These are phyloP conservation scores for Tenebrio molitor DNA, from an alignment of 1,140 invertebrate genomes.

Conservation along the genomic window DNA sequence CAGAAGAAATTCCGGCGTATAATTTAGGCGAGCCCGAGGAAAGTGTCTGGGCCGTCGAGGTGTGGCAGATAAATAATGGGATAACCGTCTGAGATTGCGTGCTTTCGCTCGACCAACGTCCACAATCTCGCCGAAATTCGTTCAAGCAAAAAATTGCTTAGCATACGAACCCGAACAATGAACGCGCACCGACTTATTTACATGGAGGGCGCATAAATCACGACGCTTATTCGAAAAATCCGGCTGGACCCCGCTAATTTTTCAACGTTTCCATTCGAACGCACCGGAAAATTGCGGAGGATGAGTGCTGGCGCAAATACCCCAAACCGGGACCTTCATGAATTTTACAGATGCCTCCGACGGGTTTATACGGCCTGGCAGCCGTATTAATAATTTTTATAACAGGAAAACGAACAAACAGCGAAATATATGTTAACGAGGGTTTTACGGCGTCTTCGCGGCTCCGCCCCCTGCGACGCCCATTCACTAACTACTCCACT, in stretches of 20 bases:
- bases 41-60: constrained; percentile 10
- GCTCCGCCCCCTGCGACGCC: too few species aligned
- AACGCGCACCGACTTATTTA: constrained; percentile 36
- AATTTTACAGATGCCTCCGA: too few species aligned
- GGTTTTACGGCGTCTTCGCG: too few species aligned
- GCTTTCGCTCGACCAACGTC: constrained; percentile 49
- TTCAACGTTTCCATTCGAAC: not conserved
- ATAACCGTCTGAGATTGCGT: constrained; percentile 49
- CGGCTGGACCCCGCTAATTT: constrained; percentile 2
- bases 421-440: too few species aligned
- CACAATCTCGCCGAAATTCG: constrained; percentile 44
- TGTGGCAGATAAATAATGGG: constrained; percentile 51
- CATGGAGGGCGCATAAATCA: constrained; percentile 24
- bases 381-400: too few species aligned
- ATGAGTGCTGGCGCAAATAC: too few species aligned
- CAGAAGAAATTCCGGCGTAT: constrained; percentile 8
- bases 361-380: too few species aligned
- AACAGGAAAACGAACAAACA: too few species aligned
- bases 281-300: not conserved
- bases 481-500: too few species aligned
- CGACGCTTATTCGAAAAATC: not conserved
- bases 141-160: constrained; percentile 50
- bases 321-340: too few species aligned
- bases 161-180: constrained; percentile 43
- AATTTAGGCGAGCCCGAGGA: not conserved